Evolutionary conservation across 2,797 vertebrate species (phyloP), one percentile per base, ranked within the genome.

Genomic region (Sebastes minor): DNA sequence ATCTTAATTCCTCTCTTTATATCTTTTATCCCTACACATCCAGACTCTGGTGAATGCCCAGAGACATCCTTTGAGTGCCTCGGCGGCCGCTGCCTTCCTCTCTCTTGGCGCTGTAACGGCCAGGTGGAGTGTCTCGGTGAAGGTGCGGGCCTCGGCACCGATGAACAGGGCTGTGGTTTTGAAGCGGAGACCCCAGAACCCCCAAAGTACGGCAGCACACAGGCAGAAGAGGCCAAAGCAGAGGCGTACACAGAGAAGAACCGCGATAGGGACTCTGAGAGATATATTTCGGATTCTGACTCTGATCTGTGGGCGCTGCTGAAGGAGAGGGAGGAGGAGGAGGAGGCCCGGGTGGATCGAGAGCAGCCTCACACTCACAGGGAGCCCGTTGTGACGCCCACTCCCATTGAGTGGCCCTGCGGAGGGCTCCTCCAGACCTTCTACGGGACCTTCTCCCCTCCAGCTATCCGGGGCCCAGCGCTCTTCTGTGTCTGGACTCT

Each of bases 401-500:
- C 84, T n/a, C 84, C 93, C 6, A 71, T 93, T 2, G 86, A 93
- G 71, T 95, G 95, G 78, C 91, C 94, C 8, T 98, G 97, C 23
- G 97, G 97, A 28, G 94, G 95, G 4, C 93, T 96, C 56, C 89
- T 97, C 25, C 94, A 95, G 78, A 95, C 94, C 23, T 98, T 98
- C 90, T 98, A 97, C 3, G 97, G 97, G 9, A 96, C 97, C 25
- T 97, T 98, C 65, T 95, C 94, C 16, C 95, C 97, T 9, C 96
- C 97, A 0, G 76, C 92, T 4, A 92, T 85, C n/a, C 87, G 62
- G 0, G 90, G 92, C 5, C 61, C 78, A 2, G 84, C 86, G n/a
- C 52, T 86, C 70, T 70, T 60, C 62, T 98, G 97, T 74, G 89
- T 96, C 30, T 98, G 97, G 97, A 94, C 95, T 13, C 88, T 98